Percentiles rank a stretch among this genome's conserved stretches.
Evolutionary conservation across 2,888 invertebrate genomes (phyloP).

Genomic region (Seira sanloemensis): DNA sequence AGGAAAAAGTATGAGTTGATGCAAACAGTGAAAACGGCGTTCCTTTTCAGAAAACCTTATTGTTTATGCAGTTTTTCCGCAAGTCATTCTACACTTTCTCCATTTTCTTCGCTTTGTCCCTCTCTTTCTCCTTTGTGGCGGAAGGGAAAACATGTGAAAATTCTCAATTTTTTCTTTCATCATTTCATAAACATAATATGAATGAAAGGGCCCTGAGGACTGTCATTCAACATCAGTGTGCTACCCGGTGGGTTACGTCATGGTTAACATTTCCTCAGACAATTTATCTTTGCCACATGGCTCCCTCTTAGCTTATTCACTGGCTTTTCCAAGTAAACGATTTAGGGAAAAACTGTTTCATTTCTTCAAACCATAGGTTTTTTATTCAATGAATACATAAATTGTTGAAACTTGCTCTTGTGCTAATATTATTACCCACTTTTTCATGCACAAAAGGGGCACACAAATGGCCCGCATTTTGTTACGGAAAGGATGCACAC

Average conservation of each 20-base stretch:
- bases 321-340: slow-evolving; percentile 56
- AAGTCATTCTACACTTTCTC: slow-evolving; percentile 41
- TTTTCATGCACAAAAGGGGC: slow-evolving; percentile 12
- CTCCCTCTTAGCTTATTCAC: slow-evolving; percentile 21
- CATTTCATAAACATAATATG: slow-evolving; percentile 47
- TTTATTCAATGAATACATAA: slow-evolving; percentile 57
- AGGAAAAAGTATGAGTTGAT: slow-evolving; percentile 11
- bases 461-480: not conserved
- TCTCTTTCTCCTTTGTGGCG: slow-evolving; percentile 41
- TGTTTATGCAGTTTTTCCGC: slow-evolving; percentile 16
- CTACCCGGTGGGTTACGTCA: slow-evolving; percentile 66
- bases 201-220: slow-evolving; percentile 65
- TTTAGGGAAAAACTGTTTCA: slow-evolving; percentile 55
- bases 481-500: slow-evolving; percentile 22
- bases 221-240: slow-evolving; percentile 66
- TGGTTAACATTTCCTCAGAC: slow-evolving; percentile 67
- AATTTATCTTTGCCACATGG: slow-evolving; percentile 67
- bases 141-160: slow-evolving; percentile 44
- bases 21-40: slow-evolving; percentile 17
- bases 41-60: slow-evolving; percentile 1
- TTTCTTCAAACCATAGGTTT: slow-evolving; percentile 39
- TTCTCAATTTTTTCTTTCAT: slow-evolving; percentile 47
- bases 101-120: slow-evolving; percentile 10
- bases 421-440: slow-evolving; percentile 59
- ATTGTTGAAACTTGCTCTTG: slow-evolving; percentile 50